These are phyloP conservation scores for Metallyticus violacea DNA, from an alignment of 2,888 invertebrate species.

Conservation along the genomic window DNA sequence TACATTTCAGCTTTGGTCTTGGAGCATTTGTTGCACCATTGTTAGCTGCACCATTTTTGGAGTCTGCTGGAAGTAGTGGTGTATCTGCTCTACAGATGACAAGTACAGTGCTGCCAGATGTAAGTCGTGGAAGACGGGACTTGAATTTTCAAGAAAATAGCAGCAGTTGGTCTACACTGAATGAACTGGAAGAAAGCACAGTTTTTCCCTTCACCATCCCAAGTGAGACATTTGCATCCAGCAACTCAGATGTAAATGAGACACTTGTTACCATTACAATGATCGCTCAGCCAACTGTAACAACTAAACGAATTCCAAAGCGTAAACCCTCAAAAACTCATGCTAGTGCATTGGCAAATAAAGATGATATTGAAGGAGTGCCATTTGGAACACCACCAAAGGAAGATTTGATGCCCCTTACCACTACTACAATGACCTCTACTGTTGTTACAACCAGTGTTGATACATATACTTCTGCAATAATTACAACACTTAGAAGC, in stretches of 20 bases:
- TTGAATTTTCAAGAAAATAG: neutral
- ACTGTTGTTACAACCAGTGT: constrained; percentile 6
- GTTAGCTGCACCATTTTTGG: constrained; percentile 46
- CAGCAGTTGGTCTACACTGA: neutral
- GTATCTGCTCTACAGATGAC: neutral
- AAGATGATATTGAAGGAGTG: constrained; percentile 31
- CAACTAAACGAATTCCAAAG: constrained; percentile 26
- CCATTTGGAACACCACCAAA: constrained; percentile 29
- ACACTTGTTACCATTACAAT: neutral
- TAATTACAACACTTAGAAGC: neutral
- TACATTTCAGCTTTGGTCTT: constrained; percentile 49
- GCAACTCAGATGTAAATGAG: neutral
- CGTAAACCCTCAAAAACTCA: constrained; percentile 35
- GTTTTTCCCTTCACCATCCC: neutral
- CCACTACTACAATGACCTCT: constrained; percentile 24
- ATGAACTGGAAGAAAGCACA: neutral
- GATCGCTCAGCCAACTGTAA: neutral
- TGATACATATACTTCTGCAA: neutral
- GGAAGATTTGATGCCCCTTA: constrained; percentile 27
- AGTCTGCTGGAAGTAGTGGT: constrained; percentile 1
- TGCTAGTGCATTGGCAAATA: constrained; percentile 29
- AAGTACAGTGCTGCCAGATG: neutral
- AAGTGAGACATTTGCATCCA: neutral
- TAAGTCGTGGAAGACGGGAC: neutral
- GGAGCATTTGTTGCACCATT: constrained; percentile 49